A percentile compares a stretch with the other conserved stretches of the same genome.
Conservation (phyloP, 2,888 invertebrate genomes). For the Lysandra bellargus region DNA sequence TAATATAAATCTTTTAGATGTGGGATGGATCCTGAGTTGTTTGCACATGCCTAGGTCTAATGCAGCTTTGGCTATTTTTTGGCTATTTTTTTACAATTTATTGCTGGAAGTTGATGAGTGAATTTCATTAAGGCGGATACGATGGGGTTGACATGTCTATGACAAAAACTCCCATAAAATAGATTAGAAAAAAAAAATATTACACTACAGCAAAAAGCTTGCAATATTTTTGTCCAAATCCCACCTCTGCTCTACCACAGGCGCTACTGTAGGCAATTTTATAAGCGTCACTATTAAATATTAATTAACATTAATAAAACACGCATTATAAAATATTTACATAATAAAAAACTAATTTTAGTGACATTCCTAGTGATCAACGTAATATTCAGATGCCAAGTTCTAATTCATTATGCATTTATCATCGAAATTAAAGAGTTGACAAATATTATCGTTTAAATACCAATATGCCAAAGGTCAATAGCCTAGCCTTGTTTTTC, state of each 20-base stretch:
- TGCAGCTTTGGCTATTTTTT: too few relatives aligned
- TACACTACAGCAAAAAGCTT: neutral
- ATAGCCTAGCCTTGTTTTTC: conserved; percentile 4
- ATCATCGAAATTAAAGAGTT: conserved; percentile 3
- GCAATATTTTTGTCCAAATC: neutral
- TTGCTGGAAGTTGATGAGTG: too few relatives aligned
- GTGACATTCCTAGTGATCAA: conserved; percentile 1
- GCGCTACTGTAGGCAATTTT: neutral
- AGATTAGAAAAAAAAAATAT: too few relatives aligned
- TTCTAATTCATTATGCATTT: conserved; percentile 6
- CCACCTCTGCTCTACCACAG: neutral
- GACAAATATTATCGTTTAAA: conserved; percentile 18
- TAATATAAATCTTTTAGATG: too few relatives aligned
- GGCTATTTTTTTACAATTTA: too few relatives aligned
- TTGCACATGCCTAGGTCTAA: too few relatives aligned
- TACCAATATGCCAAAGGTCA: conserved; percentile 4
- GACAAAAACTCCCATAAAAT: too few relatives aligned
- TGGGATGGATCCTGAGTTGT: too few relatives aligned
- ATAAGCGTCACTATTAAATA: neutral
- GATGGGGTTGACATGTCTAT: too few relatives aligned
- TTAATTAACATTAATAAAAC: neutral
- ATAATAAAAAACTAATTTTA: neutral
- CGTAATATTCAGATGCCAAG: neutral
- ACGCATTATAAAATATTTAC: conserved; percentile 1
- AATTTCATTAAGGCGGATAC: too few relatives aligned